These are phyloP conservation scores for Cephonodes hylas DNA, from an alignment of 2,888 invertebrate genomes.

Conservation along the genomic window DNA sequence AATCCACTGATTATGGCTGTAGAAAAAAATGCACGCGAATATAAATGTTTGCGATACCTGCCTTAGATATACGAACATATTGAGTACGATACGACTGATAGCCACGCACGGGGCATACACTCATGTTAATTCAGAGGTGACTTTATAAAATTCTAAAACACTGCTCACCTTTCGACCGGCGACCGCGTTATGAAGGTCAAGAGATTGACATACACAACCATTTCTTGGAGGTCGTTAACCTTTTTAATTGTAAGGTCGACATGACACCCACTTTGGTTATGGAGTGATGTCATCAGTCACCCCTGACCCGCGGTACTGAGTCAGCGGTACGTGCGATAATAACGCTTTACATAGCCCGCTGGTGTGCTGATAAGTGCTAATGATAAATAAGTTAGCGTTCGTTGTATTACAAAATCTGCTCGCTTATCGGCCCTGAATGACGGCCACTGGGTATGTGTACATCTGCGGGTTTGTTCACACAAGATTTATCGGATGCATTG, in stretches of 20 bases:
- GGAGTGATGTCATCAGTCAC: constrained; percentile 16
- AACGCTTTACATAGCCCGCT: not conserved
- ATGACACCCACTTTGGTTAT: constrained; percentile 31
- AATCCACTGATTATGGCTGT: not conserved
- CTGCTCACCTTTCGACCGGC: constrained; percentile 14
- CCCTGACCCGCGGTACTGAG: constrained; percentile 40
- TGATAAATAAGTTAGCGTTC: not conserved
- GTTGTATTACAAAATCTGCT: not conserved
- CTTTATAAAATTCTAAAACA: constrained; percentile 4
- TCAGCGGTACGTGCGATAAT: constrained; percentile 17
- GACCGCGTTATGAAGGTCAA: constrained; percentile 18
- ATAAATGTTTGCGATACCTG: not conserved
- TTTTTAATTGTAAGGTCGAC: constrained; percentile 37
- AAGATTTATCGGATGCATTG: not conserved
- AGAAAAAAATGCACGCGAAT: not conserved
- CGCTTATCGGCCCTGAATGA: not conserved
- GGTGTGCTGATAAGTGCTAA: not conserved
- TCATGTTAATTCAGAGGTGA: not conserved
- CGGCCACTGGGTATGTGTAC: not conserved
- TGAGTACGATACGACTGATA: not conserved
- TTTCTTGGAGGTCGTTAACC: constrained; percentile 31
- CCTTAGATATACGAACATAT: not conserved
- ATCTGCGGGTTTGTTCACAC: not conserved
- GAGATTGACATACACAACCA: constrained; percentile 15
- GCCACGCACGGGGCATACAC: not conserved